Base-by-base conservation (phyloP, 2,888 invertebrate species). In the Lasioglossum zephyrum region DNA sequence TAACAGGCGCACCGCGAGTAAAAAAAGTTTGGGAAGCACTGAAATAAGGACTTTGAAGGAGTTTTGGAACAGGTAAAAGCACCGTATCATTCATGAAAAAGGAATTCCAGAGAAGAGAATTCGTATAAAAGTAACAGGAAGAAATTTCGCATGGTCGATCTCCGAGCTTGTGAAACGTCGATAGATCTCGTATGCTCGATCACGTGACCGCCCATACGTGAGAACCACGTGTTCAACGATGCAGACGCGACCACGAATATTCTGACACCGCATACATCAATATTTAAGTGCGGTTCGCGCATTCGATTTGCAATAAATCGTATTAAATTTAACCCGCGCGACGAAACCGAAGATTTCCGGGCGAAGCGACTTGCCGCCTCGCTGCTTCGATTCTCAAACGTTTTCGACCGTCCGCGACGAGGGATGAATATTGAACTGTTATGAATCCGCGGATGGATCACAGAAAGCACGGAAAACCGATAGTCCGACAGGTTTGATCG, bases 191-290 rank as follows among this genome's bases (percentile, higher is more conserved):
- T 60, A 60, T 31, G 41, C 69, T 77, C 66, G 82, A 63, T 78
- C 78, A 78, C 84, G 78, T 57, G 75, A 75, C 72, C 22, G 75
- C 22, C 57, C 77, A 76, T 83, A 82, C 78, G 72, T 36, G 76
- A 75, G 77, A 74, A 74, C n/a, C 57, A 60, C n/a, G 44, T 44
- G 66, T n/a, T n/a, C 74, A 74, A 74, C 79, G 73, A 26, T 31
- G 60, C 72, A 31, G 5, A 60, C 72, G 57, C 41, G 39, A n/a
- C 31, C 36, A 41, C 73, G 72, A 70, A 82, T 81, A 77, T 84
- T 82, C 82, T 76, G 83, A 81, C 83, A 72, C 53, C 60, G 83
- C 82, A 76, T 83, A 75, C 70, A 83, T 83, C 82, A 75, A 83
- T 83, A 83, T 81, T 83, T 83, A 81, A 83, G 74, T 49, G 82